Conservation (phyloP, 2,797 vertebrate genomes). For the Poecilia gillii region DNA sequence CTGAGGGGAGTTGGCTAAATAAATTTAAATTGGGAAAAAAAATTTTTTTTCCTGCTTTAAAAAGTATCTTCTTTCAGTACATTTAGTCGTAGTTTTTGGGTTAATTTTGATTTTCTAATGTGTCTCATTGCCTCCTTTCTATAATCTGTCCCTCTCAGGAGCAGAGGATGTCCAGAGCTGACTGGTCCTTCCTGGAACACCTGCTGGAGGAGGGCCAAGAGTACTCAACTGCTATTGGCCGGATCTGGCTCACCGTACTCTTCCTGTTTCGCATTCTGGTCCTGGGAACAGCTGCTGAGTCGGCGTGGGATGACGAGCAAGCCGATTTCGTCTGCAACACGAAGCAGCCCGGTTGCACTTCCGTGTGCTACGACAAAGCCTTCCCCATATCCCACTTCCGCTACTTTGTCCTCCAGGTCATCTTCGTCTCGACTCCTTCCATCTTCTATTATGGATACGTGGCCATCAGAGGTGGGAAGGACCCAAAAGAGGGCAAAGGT, state of each 20-base stretch:
- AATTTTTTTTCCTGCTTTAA: not conserved
- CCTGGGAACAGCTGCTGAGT: slow-evolving; percentile 82
- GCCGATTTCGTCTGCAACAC: slow-evolving; percentile 84
- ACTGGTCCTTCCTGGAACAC: slow-evolving; percentile 87
- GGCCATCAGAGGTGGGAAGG: slow-evolving; percentile 62
- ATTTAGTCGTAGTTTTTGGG: not conserved
- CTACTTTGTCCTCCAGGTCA: slow-evolving; percentile 86
- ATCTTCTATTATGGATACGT: slow-evolving; percentile 86
- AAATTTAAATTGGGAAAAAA: not conserved
- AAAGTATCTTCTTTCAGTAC: not conserved
- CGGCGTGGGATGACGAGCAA: slow-evolving; percentile 87
- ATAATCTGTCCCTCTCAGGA: slow-evolving; percentile 44
- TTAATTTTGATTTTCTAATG: not conserved
- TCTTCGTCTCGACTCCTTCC: slow-evolving; percentile 86
- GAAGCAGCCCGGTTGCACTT: slow-evolving; percentile 80
- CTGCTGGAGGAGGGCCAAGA: slow-evolving; percentile 86
- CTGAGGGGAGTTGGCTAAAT: not conserved
- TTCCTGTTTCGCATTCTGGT: slow-evolving; percentile 87
- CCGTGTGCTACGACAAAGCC: slow-evolving; percentile 86
- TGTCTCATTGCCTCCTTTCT: not conserved
- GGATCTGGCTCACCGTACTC: slow-evolving; percentile 86
- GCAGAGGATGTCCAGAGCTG: slow-evolving; percentile 86
- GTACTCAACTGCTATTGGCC: slow-evolving; percentile 83
- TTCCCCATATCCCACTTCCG: slow-evolving; percentile 89
- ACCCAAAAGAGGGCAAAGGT: slow-evolving; percentile 19